phyloP scores from a whole-genome alignment of 92 coral and sea anemone species.

The Epizoanthus scotinus region DNA sequence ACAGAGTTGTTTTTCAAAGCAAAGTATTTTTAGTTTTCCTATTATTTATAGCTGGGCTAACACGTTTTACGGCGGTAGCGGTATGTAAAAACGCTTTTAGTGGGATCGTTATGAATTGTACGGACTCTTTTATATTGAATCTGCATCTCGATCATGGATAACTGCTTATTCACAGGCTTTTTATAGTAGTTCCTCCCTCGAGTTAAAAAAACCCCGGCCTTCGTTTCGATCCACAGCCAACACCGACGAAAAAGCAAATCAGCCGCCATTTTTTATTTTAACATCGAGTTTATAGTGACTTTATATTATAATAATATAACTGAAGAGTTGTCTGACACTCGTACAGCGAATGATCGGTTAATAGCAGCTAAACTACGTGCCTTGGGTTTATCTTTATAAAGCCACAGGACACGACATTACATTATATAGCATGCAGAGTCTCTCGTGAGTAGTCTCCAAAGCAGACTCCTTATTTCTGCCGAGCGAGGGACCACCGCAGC shows the following conservation, averaged over 20 bases:
- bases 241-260: too few species aligned
- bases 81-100: conserved; percentile 17
- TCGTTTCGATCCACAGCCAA: too few species aligned
- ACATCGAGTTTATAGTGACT: not conserved
- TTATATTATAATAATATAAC: conserved; percentile 2
- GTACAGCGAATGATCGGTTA: conserved; percentile 7
- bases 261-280: not conserved
- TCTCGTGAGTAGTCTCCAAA: not conserved
- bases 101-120: not conserved
- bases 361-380: conserved; percentile 4
- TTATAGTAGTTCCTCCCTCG: too few species aligned
- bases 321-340: conserved; percentile 7
- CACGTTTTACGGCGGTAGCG: too few species aligned
- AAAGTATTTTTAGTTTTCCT: conserved; percentile 9
- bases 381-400: conserved; percentile 3
- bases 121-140: too few species aligned
- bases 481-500: too few species aligned
- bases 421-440: not conserved
- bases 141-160: too few species aligned
- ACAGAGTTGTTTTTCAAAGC: conserved; percentile 17
- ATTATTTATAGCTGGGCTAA: conserved; percentile 14
- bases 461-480: too few species aligned
- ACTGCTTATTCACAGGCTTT: too few species aligned
- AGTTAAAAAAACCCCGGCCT: not conserved
- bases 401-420: conserved; percentile 4